These are phyloP conservation scores for Pachypanchax playfairii DNA, from an alignment of 2,113 vertebrate species.

Conservation along the genomic window DNA sequence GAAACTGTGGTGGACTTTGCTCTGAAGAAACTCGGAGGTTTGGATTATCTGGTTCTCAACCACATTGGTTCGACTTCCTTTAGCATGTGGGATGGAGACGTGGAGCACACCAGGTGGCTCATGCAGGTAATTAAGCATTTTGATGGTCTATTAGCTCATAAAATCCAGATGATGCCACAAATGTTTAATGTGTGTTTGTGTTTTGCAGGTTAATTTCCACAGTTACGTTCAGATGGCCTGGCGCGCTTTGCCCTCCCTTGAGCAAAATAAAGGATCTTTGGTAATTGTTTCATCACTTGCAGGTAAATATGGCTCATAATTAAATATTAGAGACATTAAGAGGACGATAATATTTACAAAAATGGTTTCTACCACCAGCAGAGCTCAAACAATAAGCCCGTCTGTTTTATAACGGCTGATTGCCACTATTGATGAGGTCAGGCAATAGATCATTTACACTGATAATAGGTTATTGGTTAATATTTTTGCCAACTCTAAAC, in stretches of 20 bases:
- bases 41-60: constrained; percentile 88
- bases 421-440: too few species aligned
- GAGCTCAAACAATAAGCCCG: too few species aligned
- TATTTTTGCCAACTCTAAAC: too few species aligned
- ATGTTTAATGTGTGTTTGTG: neutral
- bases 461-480: too few species aligned
- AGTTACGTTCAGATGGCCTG: constrained; percentile 85
- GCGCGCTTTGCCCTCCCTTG: constrained; percentile 80
- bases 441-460: too few species aligned
- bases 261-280: constrained; percentile 81
- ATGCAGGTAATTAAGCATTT: constrained; percentile 80
- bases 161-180: neutral
- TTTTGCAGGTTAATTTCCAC: constrained; percentile 87
- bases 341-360: neutral
- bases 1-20: constrained; percentile 82
- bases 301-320: constrained; percentile 71
- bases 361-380: too few species aligned
- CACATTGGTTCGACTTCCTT: constrained; percentile 81
- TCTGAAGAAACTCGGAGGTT: constrained; percentile 82
- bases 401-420: too few species aligned
- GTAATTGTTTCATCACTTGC: constrained; percentile 85
- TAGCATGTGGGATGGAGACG: constrained; percentile 79
- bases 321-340: neutral
- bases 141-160: neutral
- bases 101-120: constrained; percentile 79